Evolutionary conservation across 2,113 vertebrate species (phyloP), one percentile per base, ranked within the genome.

Genomic region (Poeciliopsis turrubarensis): DNA sequence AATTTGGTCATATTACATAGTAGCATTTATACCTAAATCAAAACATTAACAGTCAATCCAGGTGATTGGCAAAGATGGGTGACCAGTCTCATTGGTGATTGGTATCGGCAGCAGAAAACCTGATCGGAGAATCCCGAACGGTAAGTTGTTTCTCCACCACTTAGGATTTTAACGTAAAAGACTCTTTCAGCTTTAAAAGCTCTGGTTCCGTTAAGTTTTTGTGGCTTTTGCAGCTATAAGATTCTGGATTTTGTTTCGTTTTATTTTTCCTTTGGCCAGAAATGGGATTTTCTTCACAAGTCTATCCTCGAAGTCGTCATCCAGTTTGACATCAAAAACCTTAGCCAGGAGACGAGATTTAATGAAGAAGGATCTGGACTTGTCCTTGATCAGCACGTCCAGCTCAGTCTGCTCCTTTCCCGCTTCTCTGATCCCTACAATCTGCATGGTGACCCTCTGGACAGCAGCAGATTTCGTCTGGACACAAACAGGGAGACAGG

Each of bases 341-440:
- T 74, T 0, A 0, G 54, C 72, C 60, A 89, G 78, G 25, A 67
- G 63, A 9, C 2, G 0, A 6, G 70, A 70, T 0, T 6, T 1
- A 41, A 31, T 74, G 3, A 63, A 29, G 0, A 78, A 67, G 4
- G 39, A 41, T 1, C 60, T 12, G 8, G 68, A 0, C 26, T 54
- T 0, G 0, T 3, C 0, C 2, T 60, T 22, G 2, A 34, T 6
- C 0, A 27, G 7, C 1, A 47, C 83, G 0, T 81, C 64, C 57
- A 89, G 67, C 2, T 76, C 32, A 2, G 70, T 77, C 31, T 70
- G 0, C 6, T 0, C 54, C n/a, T 29, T 61, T 0, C 1, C 31
- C 19, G 44, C 3, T 0, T 54, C 65, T 1, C 4, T 14, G 54
- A 85, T 75, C 37, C 68, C 78, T 0, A 60, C 0, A 0, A 83